A percentile compares a stretch with the other conserved stretches of the same genome.
These are phyloP conservation scores for Drosophila watanabei DNA, from an alignment of 1,140 invertebrate species.

Conservation along the genomic window DNA sequence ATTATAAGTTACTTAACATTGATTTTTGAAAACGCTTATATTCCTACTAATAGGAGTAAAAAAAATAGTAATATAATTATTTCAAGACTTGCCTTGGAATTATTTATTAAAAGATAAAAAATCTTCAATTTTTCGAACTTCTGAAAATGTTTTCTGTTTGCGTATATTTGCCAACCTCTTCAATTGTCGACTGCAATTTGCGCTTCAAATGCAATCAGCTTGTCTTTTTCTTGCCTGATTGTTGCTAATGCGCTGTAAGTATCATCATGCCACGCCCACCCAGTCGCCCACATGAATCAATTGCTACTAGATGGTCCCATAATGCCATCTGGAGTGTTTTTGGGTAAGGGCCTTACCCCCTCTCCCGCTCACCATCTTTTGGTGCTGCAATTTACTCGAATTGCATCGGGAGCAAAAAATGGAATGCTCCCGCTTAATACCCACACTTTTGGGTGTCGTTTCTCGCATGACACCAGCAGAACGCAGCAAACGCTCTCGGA, in stretches of 20 bases:
- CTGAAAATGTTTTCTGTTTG: slow-evolving; percentile 6
- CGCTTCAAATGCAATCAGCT: slow-evolving; percentile 65
- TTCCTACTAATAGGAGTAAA: not conserved
- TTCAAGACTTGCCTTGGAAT: too few species aligned
- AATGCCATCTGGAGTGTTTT: slow-evolving; percentile 27
- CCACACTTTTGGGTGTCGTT: slow-evolving; percentile 77
- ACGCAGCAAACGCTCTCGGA: slow-evolving; percentile 54
- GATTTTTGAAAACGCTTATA: not conserved
- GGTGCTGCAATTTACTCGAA: slow-evolving; percentile 71
- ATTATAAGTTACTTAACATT: too few species aligned
- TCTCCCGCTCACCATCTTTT: slow-evolving; percentile 40
- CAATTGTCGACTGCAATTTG: slow-evolving; percentile 63
- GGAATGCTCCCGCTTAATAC: slow-evolving; percentile 70
- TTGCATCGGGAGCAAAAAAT: slow-evolving; percentile 46
- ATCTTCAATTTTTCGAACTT: not conserved
- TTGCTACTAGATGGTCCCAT: slow-evolving; percentile 61
- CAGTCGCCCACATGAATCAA: slow-evolving; percentile 66
- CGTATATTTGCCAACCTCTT: slow-evolving; percentile 66
- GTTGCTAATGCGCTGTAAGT: slow-evolving; percentile 69
- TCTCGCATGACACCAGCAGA: slow-evolving; percentile 59
- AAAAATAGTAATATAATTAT: too few species aligned
- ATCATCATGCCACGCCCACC: slow-evolving; percentile 49
- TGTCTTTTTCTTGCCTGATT: slow-evolving; percentile 29
- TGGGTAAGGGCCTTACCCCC: slow-evolving; percentile 25
- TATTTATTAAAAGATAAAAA: too few species aligned